phyloP scores from a whole-genome alignment of 2,888 invertebrate species.

The Atrina japonica region DNA sequence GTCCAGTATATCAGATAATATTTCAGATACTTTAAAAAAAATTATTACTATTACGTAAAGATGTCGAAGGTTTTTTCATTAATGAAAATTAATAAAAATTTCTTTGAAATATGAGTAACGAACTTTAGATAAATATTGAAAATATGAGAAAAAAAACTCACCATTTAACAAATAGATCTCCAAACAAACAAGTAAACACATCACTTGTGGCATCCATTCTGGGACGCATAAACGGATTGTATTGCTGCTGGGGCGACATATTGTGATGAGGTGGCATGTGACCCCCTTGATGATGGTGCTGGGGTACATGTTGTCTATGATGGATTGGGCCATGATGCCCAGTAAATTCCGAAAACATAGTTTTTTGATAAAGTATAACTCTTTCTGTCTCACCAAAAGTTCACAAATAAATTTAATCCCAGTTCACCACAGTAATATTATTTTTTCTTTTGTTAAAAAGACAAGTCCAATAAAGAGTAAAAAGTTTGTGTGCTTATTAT shows the following conservation, averaged over 20 bases:
- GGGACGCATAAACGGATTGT: slow-evolving; percentile 55
- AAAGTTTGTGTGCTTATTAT: too few relatives aligned
- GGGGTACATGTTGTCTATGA: slow-evolving; percentile 49
- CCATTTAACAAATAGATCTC: slow-evolving; percentile 76
- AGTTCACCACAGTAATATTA: not conserved
- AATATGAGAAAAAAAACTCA: slow-evolving; percentile 50
- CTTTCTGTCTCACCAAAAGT: too few relatives aligned
- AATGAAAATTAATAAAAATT: too few relatives aligned
- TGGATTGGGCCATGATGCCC: slow-evolving; percentile 58
- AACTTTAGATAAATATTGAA: too few relatives aligned
- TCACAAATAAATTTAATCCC: not conserved
- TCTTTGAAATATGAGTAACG: too few relatives aligned
- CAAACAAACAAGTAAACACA: slow-evolving; percentile 75
- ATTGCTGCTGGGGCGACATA: slow-evolving; percentile 41
- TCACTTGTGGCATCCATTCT: slow-evolving; percentile 73
- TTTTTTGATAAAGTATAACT: slow-evolving; percentile 42
- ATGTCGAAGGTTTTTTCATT: too few relatives aligned
- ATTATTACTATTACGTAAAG: too few relatives aligned
- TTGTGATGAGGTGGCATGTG: slow-evolving; percentile 37
- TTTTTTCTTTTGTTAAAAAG: slow-evolving; percentile 9
- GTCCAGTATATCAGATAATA: too few relatives aligned
- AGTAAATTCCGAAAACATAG: slow-evolving; percentile 67
- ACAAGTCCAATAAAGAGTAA: not conserved
- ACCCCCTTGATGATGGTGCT: slow-evolving; percentile 40
- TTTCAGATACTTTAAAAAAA: too few relatives aligned